Evolutionary conservation across 2,888 invertebrate species (phyloP).

Genomic region (Thecophora atra): DNA sequence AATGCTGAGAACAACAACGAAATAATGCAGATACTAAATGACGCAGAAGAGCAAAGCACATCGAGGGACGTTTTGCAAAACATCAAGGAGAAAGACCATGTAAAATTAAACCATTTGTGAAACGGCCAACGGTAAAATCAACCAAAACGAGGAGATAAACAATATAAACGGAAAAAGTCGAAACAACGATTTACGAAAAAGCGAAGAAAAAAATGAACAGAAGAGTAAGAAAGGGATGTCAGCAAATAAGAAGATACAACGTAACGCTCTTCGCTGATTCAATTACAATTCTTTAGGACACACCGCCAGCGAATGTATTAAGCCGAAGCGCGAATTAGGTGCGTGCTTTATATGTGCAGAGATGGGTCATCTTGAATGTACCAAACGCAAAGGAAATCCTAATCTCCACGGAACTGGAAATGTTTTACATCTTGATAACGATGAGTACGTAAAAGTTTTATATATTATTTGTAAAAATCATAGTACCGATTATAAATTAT

Average conservation of each 20-base stretch:
- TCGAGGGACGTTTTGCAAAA: too few relatives aligned
- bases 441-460: constrained; percentile 21
- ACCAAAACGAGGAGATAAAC: too few relatives aligned
- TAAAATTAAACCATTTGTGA: too few relatives aligned
- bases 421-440: constrained; percentile 10
- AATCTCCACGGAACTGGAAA: too few relatives aligned
- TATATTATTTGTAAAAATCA: constrained; percentile 9
- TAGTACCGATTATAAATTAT: constrained; percentile 14
- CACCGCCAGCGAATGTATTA: constrained; percentile 4
- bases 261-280: constrained; percentile 8
- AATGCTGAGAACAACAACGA: too few relatives aligned
- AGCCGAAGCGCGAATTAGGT: constrained; percentile 4
- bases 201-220: too few relatives aligned
- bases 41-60: too few relatives aligned
- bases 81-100: too few relatives aligned
- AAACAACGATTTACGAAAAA: too few relatives aligned
- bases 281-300: constrained; percentile 13
- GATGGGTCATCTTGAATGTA: constrained; percentile 16
- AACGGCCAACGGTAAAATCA: too few relatives aligned
- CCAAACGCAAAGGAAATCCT: neutral
- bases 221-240: neutral
- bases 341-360: constrained; percentile 13
- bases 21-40: too few relatives aligned
- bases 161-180: too few relatives aligned
- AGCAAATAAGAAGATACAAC: constrained; percentile 11